Evolutionary conservation across 2,113 vertebrate genomes (phyloP).

Genomic region (Limnothrissa miodon): DNA sequence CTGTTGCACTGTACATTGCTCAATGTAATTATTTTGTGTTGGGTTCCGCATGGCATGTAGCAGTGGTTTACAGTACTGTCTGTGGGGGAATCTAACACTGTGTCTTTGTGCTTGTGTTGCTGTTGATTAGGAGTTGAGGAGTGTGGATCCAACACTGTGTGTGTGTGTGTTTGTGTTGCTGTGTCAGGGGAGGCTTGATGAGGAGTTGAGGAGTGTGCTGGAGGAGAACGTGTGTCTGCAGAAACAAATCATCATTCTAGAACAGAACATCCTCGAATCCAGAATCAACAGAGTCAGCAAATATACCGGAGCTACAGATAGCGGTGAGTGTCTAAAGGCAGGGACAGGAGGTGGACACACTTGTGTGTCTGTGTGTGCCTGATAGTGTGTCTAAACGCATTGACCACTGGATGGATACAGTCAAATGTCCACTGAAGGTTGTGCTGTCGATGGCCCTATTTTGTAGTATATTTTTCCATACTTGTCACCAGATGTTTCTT

Average conservation of each 20-base stretch:
- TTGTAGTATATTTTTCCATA: too few relatives aligned
- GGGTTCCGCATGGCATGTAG: not conserved
- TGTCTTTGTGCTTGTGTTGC: not conserved
- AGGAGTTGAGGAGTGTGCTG: slow-evolving; percentile 67
- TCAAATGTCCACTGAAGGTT: not conserved
- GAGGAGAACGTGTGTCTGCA: slow-evolving; percentile 76
- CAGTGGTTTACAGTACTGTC: too few relatives aligned
- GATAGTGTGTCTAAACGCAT: slow-evolving; percentile 7
- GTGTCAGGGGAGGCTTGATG: slow-evolving; percentile 52
- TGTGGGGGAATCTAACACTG: not conserved
- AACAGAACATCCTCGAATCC: slow-evolving; percentile 62
- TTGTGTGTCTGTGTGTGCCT: too few relatives aligned
- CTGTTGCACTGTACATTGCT: too few relatives aligned
- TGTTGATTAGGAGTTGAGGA: slow-evolving; percentile 69
- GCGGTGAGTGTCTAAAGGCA: slow-evolving; percentile 47
- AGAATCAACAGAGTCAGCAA: slow-evolving; percentile 54
- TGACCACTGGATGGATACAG: too few relatives aligned
- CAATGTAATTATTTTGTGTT: slow-evolving; percentile 1
- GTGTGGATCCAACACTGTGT: slow-evolving; percentile 36
- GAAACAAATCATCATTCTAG: slow-evolving; percentile 68
- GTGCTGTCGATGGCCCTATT: too few relatives aligned
- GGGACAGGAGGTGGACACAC: too few relatives aligned
- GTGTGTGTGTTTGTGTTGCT: not conserved
- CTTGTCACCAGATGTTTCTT: not conserved
- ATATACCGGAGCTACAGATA: slow-evolving; percentile 48